A percentile compares a stretch with the other conserved stretches of the same genome.
Evolutionary conservation across 2,888 invertebrate species (phyloP).

Genomic region (Fabriciana adippe): DNA sequence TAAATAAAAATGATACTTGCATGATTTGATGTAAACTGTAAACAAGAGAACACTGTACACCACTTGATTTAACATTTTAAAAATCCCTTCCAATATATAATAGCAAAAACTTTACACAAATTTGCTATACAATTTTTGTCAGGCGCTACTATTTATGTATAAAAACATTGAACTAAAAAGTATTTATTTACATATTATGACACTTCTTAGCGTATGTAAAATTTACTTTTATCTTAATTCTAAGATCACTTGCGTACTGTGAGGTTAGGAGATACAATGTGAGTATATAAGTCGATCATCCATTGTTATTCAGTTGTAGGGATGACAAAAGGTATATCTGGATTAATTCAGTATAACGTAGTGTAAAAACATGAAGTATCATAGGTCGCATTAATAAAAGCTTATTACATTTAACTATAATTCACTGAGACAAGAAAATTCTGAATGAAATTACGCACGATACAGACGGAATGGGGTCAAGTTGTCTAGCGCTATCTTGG

Average conservation of each 20-base stretch:
- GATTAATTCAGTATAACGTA: constrained; percentile 29
- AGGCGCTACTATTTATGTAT: constrained; percentile 18
- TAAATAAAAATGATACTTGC: constrained; percentile 26
- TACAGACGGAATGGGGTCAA: constrained; percentile 25
- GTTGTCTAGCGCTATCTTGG: constrained; percentile 15
- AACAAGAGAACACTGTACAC: constrained; percentile 21
- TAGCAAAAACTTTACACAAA: constrained; percentile 6
- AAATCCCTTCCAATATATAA: constrained; percentile 14
- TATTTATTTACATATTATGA: no score
- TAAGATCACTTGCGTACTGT: constrained; percentile 27
- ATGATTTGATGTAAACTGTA: constrained; percentile 28
- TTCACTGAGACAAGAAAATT: constrained; percentile 18
- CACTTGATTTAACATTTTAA: constrained; percentile 25
- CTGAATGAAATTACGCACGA: constrained; percentile 28
- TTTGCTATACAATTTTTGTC: constrained; percentile 13
- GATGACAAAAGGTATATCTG: constrained; percentile 32
- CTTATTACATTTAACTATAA: constrained; percentile 21
- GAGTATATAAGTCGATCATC: constrained; percentile 31
- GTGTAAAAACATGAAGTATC: constrained; percentile 6
- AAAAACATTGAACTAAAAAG: no score
- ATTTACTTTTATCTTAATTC: background rate
- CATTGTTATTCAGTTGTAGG: constrained; percentile 20
- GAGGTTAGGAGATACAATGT: constrained; percentile 18
- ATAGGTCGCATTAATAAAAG: constrained; percentile 42
- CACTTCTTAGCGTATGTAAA: background rate